Evolutionary conservation across 2,797 vertebrate species (phyloP), one percentile per base, ranked within the genome.

Genomic region (Cottoperca gobio): DNA sequence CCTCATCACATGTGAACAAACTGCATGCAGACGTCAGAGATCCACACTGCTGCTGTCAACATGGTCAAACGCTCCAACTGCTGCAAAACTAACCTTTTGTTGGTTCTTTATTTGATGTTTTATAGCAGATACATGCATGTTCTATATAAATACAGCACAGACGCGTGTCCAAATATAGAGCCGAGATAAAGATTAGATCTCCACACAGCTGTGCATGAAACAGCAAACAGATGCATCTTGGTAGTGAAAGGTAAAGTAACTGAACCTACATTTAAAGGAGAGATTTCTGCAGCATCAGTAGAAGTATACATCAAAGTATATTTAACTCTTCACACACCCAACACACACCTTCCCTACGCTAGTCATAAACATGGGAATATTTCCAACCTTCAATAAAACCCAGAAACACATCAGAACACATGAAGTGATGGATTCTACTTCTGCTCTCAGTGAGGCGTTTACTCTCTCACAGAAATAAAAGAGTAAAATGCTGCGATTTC

Each of bases 401-500:
- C 5, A 9, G 49, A 39, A 37, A 17, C 12, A 17, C 39, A 23
- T 11, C 1, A 49, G 11, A 54, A 54, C 42, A 23, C 11, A 40
- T 23, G 14, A 31, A 1, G 3, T 40, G 49, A 13, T 26, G 23
- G 24, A 33, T 66, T 49, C 14, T 60, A 13, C 43, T 42, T 33
- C 26, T 65, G 24, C 17, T 37, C 26, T 31, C 33, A 12, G 19
- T 37, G 23, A 10, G 33, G 42, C 4, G n/a, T 33, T 24, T 2
- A 5, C 24, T 33, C 12, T 14, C n/a, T 42, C 11, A 14, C 4
- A 50, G 48, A 53, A 59, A 5, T 0, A 28, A 28, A 31, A 5
- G 48, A 54, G 62, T 28, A 14, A 40, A 31, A 50, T 1, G 23
- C 50, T 54, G 69, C 91, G 89, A 93, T 83, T 82, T 91, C 79